Evolutionary conservation across 2,888 invertebrate species (phyloP), one percentile per base, ranked within the genome.

Genomic region (Andrena trimmerana): DNA sequence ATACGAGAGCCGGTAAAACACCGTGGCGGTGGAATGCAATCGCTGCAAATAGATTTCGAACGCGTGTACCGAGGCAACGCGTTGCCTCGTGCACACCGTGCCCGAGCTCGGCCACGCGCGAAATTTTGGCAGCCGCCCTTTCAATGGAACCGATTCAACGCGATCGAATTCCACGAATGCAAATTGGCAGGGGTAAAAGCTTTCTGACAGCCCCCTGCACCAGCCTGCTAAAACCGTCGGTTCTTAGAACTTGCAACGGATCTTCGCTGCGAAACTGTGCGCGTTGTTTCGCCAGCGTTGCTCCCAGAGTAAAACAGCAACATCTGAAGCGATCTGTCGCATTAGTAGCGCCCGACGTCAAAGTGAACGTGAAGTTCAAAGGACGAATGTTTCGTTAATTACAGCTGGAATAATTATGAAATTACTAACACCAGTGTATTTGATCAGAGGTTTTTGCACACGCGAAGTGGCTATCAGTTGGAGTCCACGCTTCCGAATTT

Each of bases 71-170:
- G 54, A 24, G 54, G 52, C 24, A 63, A 57, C 36, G 31, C 31
- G 52, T 50, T 57, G 31, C 67, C 42, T 42, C 42, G 42, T 0
- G 42, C 16, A 13, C 54, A 2, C 20, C 54, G 54, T 20, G 29
- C 48, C 42, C 27, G 8, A 57, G 27, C 33, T 5, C 36, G 52
- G 29, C 36, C 57, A 66, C 59, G 29, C 57, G 54, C 10, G 57
- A 31, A 72, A 74, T 73, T 76, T 86, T 83, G 76, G 86, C 86
- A 86, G n/a, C 2, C 6, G 13, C 57, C 62, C 78, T 69, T 86
- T 85, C 78, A 62, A 83, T 66, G 67, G 79, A 78, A 70, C 24
- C 54, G 63, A 31, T 63, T 70, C 54, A 48, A 42, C 69, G 42
- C 42, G 78, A 69, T 52, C 20, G 63, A 59, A 60, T 81, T 79